Base-by-base conservation (phyloP, 1,140 invertebrate genomes). In the Myzus persicae region DNA sequence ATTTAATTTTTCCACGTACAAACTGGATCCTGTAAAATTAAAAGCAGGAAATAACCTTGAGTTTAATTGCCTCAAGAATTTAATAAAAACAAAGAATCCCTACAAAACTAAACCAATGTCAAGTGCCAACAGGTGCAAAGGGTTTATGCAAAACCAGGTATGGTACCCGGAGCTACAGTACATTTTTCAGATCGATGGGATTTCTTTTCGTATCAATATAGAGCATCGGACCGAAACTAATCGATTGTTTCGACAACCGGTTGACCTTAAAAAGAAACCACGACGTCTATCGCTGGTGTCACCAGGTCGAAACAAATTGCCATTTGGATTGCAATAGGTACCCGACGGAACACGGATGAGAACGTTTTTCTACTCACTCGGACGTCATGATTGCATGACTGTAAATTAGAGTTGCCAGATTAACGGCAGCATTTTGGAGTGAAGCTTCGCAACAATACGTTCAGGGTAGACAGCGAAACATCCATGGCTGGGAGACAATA, bases 1-100 rank as follows among this genome's bases (percentile, higher is more conserved):
- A 82, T 92, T 82, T 92, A 92, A 82, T 82, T 81, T 92, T 92
- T 38, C 90, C 90, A 48, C 76, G 76, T 4, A 82, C 90, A 92
- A 92, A 92, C 67, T 92, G 67, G 90, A 48, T 82, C 76, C 90
- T 92, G 36, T 48, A 92, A 92, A 42, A 92, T 44, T 48, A 42
- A 48, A 92, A 82, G 42, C 67, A 92, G 90, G 90, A 92, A 92
- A 48, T 92, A 92, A 92, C 90, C 90, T 92, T 92, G 90, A 82
- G 42, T 22, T 89, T 82, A 1, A n/a, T 14, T 48, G 42, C 18
- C 26, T 46, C n/a, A 22, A 81, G 18, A 46, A 46, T 76, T 76
- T n/a, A 76, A 76, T 11, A 82, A 67, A 42, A 90, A 67, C 14
- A 36, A 42, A 81, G 38, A 48, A 82, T 54, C 42, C 42, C 11